Conservation (phyloP, 2,888 invertebrate genomes). For the Halocaridina rubra region DNA sequence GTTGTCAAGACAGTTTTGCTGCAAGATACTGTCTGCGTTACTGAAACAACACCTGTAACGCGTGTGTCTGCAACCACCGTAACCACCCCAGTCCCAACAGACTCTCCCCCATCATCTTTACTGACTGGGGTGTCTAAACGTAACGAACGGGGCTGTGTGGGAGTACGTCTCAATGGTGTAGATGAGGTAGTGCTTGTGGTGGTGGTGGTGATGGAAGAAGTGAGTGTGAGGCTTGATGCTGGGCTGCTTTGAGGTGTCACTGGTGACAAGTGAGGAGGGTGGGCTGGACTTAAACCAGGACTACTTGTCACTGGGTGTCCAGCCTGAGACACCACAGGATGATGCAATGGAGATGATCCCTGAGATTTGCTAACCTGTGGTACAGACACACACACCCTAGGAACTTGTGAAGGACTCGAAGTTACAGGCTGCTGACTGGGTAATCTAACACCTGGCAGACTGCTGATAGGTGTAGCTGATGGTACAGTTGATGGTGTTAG, state of each 20-base stretch:
- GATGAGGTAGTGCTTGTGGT: slow-evolving; percentile 46
- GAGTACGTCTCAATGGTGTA: slow-evolving; percentile 29
- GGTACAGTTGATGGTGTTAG: slow-evolving; percentile 47
- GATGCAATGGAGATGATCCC: slow-evolving; percentile 52
- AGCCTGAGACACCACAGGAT: slow-evolving; percentile 48
- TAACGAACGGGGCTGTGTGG: slow-evolving; percentile 19
- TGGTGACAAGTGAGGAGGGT: slow-evolving; percentile 44
- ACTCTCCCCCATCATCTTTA: slow-evolving; percentile 25
- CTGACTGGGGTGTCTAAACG: slow-evolving; percentile 23
- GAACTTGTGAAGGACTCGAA: slow-evolving; percentile 61
- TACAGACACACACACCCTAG: slow-evolving; percentile 55
- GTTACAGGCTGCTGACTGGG: slow-evolving; percentile 51
- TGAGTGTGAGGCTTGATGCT: slow-evolving; percentile 38
- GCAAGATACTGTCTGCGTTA: slow-evolving; percentile 53
- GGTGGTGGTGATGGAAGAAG: slow-evolving; percentile 52
- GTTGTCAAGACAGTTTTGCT: slow-evolving; percentile 49
- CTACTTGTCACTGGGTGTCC: slow-evolving; percentile 49
- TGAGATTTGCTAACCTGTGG: slow-evolving; percentile 58
- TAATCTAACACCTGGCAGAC: slow-evolving; percentile 59
- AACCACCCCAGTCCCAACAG: slow-evolving; percentile 38
- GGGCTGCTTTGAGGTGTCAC: slow-evolving; percentile 42
- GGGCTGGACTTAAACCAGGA: slow-evolving; percentile 53
- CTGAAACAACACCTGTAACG: slow-evolving; percentile 58
- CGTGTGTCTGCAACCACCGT: slow-evolving; percentile 56
- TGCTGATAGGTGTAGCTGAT: slow-evolving; percentile 62